Base-by-base conservation (phyloP, 2,113 vertebrate genomes). In the Planiliza haematocheilus region DNA sequence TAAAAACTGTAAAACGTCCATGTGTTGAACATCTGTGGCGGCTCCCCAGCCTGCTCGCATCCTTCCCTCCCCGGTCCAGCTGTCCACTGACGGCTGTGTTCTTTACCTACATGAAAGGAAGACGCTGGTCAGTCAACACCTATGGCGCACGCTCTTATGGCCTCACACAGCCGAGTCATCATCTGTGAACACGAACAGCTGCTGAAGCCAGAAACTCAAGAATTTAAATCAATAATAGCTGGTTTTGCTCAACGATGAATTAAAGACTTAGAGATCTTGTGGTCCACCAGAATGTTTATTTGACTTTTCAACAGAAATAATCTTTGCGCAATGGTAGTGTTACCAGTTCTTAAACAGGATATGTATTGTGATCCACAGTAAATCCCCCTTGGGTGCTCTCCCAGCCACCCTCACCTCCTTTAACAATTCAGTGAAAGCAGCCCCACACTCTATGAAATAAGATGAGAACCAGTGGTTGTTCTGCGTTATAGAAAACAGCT, bases 1-100 rank as follows among this genome's bases (percentile, higher is more conserved):
- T 89, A 90, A 93, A 91, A 30, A 4, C 76, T 61, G 71, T 88
- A 90, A 93, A 91, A 30, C 3, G 10, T 16, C 45, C 83, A 87
- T 88, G 78, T 85, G 84, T 61, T 57, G 52, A 72, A 16, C 91
- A 92, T 86, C 83, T 91, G 84, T 65, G 43, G 83, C 57, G 39
- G 78, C 79, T 82, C 69, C 77, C 77, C 72, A 12, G 4, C 52
- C 65, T 12, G 43, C 51, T 74, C 67, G 36, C 74, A 62, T 59
- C 83, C 58, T 30, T 30, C 75, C 41, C 74, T 62, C 70, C 51
- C 74, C 57, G 72, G 41, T 68, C 68, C 58, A 17, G 46, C 56
- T 34, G 62, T 41, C 66, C 60, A 39, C 74, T 0, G 37, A 77
- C 67, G 53, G 46, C 61, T 70, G 64, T 58, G 7, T 18, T 77